These are phyloP conservation scores for Dolichallabes microphthalmus DNA, from an alignment of 2,113 vertebrate species.

Conservation along the genomic window DNA sequence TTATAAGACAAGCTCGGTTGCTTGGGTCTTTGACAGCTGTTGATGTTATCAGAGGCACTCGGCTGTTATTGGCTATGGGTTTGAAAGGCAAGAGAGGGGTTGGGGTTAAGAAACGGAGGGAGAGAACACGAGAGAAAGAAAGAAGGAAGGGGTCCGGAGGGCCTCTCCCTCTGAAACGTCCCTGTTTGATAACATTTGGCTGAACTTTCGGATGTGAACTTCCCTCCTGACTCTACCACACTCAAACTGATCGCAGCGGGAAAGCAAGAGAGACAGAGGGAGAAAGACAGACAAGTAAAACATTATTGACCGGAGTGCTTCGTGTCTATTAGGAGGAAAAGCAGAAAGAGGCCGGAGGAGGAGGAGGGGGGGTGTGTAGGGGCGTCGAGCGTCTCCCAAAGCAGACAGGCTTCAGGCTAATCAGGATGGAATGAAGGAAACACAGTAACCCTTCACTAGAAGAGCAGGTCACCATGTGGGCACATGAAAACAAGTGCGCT, in stretches of 20 bases:
- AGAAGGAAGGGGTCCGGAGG: constrained; percentile 67
- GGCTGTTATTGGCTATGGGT: constrained; percentile 83
- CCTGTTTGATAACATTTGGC: constrained; percentile 97
- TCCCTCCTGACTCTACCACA: constrained; percentile 86
- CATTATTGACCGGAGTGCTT: constrained; percentile 88
- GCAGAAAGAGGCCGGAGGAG: constrained; percentile 67
- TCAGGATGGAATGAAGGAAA: constrained; percentile 79
- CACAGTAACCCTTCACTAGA: constrained; percentile 71
- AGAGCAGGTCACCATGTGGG: constrained; percentile 70
- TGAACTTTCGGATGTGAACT: constrained; percentile 96
- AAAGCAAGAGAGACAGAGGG: constrained; percentile 50
- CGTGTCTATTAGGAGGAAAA: constrained; percentile 87
- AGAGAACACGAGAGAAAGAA: constrained; percentile 8
- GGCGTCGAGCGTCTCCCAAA: constrained; percentile 51
- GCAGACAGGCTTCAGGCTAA: constrained; percentile 88
- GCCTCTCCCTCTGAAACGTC: constrained; percentile 83
- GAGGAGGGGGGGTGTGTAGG: neutral
- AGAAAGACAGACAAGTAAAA: constrained; percentile 76
- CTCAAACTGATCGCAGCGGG: constrained; percentile 80
- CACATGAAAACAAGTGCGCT: constrained; percentile 62
- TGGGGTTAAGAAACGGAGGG: constrained; percentile 9
- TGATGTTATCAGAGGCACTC: constrained; percentile 87
- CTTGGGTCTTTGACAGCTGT: constrained; percentile 87
- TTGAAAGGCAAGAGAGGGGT: constrained; percentile 56
- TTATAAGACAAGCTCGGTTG: constrained; percentile 86